phyloP scores from a whole-genome alignment of 2,797 vertebrate genomes.

The Sardinella longiceps region DNA sequence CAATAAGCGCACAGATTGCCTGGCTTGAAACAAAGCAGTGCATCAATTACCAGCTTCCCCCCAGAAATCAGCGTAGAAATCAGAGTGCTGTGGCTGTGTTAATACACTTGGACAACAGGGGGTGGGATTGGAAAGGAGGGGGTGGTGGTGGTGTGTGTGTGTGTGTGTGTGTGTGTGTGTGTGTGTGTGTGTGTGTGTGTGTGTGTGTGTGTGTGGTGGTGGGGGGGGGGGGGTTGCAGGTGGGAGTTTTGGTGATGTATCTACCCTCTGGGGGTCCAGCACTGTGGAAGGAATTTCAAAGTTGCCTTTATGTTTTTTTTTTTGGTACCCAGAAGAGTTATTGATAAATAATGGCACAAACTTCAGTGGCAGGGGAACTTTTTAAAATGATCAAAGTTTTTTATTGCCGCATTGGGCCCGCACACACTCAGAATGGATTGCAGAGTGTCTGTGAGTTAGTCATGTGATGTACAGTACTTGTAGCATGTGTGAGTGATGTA shows the following conservation, averaged over 20 bases:
- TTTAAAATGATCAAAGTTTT: background rate
- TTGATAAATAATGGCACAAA: background rate
- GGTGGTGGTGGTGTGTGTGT: background rate
- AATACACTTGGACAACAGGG: conserved; percentile 22
- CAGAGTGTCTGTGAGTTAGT: background rate
- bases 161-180: too few relatives aligned
- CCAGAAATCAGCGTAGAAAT: conserved; percentile 39
- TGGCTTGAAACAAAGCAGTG: conserved; percentile 43
- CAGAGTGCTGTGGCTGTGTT: conserved; percentile 32
- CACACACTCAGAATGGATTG: background rate
- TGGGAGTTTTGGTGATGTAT: too few relatives aligned
- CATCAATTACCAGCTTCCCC: conserved; percentile 50
- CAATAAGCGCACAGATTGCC: conserved; percentile 51
- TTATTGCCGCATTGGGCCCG: background rate
- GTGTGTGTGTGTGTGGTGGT: too few relatives aligned
- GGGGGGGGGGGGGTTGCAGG: too few relatives aligned
- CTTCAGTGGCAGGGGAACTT: background rate
- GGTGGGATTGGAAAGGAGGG: background rate
- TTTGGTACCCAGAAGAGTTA: background rate
- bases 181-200: too few relatives aligned
- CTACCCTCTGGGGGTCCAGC: background rate
- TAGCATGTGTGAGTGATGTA: background rate
- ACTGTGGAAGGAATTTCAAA: background rate
- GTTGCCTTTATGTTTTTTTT: background rate
- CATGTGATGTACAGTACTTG: background rate